Evolutionary conservation across 2,888 invertebrate genomes (phyloP).

Genomic region (Cecidostiba fungosa): DNA sequence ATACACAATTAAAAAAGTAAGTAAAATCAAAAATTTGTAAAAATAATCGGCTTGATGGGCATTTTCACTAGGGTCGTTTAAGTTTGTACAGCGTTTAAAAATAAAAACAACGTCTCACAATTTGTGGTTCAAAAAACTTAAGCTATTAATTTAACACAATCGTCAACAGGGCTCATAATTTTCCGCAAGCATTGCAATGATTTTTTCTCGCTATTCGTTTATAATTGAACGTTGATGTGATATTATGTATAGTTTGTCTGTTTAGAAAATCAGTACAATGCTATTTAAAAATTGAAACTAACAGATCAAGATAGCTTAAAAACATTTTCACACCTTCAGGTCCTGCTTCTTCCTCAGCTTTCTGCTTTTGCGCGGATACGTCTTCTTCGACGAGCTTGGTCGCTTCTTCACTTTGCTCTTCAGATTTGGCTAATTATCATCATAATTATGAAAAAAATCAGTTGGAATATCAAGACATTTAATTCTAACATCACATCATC

Average conservation of each 20-base stretch:
- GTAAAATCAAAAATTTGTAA: neutral
- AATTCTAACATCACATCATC: too few relatives aligned
- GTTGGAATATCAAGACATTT: neutral
- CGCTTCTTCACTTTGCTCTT: conserved; percentile 78
- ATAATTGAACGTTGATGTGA: neutral
- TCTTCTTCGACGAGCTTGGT: conserved; percentile 77
- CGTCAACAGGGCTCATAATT: neutral
- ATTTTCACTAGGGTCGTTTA: neutral
- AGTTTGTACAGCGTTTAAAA: neutral
- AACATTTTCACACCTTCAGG: conserved; percentile 75
- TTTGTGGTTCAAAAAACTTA: neutral
- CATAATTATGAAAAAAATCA: conserved; percentile 51
- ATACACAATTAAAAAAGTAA: neutral
- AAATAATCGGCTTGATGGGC: neutral
- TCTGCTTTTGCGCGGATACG: conserved; percentile 68
- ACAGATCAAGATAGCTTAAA: neutral
- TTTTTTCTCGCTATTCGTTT: neutral
- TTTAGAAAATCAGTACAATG: conserved; percentile 22
- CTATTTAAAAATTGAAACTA: neutral
- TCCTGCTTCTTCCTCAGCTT: conserved; percentile 77
- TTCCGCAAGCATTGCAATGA: conserved; percentile 1
- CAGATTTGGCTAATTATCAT: conserved; percentile 74
- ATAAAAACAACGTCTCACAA: neutral
- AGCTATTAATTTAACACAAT: neutral
- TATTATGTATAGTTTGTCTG: neutral